Evolutionary conservation across 2,113 vertebrate species (phyloP).

Genomic region (Zosterops lateralis): DNA sequence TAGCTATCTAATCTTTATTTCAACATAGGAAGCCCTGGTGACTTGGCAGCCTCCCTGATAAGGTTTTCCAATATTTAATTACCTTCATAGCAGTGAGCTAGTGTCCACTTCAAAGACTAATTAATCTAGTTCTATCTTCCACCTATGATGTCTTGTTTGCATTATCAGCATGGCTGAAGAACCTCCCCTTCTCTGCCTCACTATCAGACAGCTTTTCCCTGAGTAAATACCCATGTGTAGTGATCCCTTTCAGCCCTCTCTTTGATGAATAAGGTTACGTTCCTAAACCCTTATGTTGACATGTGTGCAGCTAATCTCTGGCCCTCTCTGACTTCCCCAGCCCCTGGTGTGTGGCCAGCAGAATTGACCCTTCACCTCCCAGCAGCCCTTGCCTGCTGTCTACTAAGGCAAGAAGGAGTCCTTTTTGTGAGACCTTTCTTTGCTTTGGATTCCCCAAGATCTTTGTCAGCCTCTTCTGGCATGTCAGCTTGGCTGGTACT

Average conservation of each 20-base stretch:
- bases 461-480: not conserved
- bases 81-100: not conserved
- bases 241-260: not conserved
- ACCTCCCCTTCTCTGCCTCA: not conserved
- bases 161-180: not conserved
- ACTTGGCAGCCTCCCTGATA: conserved; percentile 23
- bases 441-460: not conserved
- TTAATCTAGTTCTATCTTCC: conserved; percentile 3
- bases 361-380: not conserved
- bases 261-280: not conserved
- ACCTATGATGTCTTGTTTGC: not conserved
- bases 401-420: not conserved
- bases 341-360: not conserved
- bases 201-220: not conserved
- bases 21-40: not conserved
- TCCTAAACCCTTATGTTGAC: not conserved
- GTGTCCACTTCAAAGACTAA: conserved; percentile 40
- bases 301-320: not conserved
- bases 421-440: not conserved
- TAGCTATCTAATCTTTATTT: conserved; percentile 43
- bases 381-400: not conserved
- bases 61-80: conserved; percentile 49
- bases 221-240: not conserved
- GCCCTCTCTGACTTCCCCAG: not conserved
- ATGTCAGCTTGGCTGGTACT: not conserved